Percentiles rank a stretch among this genome's conserved stretches.
Evolutionary conservation across 2,888 invertebrate genomes (phyloP).

Genomic region (Ormia ochracea): DNA sequence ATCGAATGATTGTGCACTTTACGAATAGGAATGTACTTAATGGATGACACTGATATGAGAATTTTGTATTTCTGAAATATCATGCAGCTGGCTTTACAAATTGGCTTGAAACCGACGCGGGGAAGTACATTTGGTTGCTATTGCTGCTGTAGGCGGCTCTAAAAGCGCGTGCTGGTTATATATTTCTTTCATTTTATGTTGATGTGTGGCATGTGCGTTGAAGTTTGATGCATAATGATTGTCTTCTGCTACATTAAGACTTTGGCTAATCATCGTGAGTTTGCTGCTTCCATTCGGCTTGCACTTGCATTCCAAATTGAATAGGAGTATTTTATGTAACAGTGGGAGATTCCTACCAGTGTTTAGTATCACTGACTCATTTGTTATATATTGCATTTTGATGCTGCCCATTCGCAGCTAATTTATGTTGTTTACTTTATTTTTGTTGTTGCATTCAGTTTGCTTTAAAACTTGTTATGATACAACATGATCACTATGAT

Average conservation of each 20-base stretch:
- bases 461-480: constrained; percentile 29
- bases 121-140: constrained; percentile 3
- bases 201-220: constrained; percentile 44
- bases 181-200: constrained; percentile 21
- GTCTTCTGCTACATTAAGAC: constrained; percentile 51
- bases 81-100: background rate
- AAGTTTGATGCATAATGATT: constrained; percentile 5
- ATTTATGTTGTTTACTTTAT: constrained; percentile 17
- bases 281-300: constrained; percentile 51
- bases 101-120: constrained; percentile 7
- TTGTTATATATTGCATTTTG: background rate
- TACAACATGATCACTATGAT: constrained; percentile 31
- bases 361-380: background rate
- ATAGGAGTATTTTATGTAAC: constrained; percentile 33
- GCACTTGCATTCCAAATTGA: constrained; percentile 53
- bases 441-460: constrained; percentile 2
- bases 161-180: constrained; percentile 49
- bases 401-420: background rate
- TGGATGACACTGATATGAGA: background rate
- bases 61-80: background rate
- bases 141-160: constrained; percentile 37
- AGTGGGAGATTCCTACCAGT: constrained; percentile 26
- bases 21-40: background rate
- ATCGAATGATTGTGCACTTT: background rate
- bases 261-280: constrained; percentile 55